Conservation (phyloP, 2,113 vertebrate species). For the Channa maculata region DNA sequence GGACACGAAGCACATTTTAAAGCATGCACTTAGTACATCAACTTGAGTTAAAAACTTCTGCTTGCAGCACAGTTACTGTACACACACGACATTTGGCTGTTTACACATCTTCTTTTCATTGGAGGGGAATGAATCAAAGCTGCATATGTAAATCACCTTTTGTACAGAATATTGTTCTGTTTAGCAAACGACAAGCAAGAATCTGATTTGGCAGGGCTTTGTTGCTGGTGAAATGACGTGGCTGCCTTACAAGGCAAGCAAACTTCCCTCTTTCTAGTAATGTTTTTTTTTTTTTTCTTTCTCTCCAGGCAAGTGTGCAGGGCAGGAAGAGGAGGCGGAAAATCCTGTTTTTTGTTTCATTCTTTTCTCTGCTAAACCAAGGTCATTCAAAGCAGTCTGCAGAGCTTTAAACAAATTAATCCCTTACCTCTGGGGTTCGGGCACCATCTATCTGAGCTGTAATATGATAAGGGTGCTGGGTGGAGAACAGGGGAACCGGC, state of each 20-base stretch:
- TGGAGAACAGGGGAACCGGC: constrained; percentile 57
- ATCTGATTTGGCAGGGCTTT: neutral
- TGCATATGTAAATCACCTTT: constrained; percentile 10
- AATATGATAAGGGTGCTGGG: constrained; percentile 78
- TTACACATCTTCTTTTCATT: neutral
- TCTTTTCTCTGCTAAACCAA: constrained; percentile 52
- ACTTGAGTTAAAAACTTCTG: too few species aligned
- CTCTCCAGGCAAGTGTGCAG: constrained; percentile 41
- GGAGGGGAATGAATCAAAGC: neutral
- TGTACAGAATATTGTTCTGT: constrained; percentile 8
- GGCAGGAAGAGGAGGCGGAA: constrained; percentile 29
- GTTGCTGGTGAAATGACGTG: constrained; percentile 15
- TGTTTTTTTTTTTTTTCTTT: constrained; percentile 51
- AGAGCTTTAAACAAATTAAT: constrained; percentile 82
- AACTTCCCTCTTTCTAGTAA: constrained; percentile 18
- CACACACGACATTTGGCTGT: neutral
- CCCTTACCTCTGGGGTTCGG: constrained; percentile 74
- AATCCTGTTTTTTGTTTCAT: constrained; percentile 18
- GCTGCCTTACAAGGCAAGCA: too few species aligned
- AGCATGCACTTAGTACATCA: too few species aligned
- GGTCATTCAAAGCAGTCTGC: constrained; percentile 71
- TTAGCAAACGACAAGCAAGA: constrained; percentile 9
- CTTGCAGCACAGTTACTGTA: too few species aligned
- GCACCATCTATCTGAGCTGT: constrained; percentile 73
- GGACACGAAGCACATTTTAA: too few species aligned